A percentile compares a stretch with the other conserved stretches of the same genome.
These are phyloP conservation scores for Belgica antarctica DNA, from an alignment of 2,888 invertebrate genomes.

Conservation along the genomic window DNA sequence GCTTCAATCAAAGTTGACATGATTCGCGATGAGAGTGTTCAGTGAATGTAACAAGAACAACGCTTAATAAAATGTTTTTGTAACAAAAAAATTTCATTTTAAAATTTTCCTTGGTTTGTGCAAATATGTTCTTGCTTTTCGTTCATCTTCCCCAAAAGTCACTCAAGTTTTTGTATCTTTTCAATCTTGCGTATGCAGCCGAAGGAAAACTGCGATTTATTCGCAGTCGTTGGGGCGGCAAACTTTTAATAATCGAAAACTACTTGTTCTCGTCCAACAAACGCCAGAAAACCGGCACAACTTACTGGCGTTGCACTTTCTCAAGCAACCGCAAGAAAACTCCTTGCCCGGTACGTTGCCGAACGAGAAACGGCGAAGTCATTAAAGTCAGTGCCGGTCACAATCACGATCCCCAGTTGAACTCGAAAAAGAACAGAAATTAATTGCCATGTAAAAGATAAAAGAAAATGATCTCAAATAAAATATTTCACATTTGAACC, in stretches of 20 bases:
- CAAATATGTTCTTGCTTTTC: too few relatives aligned
- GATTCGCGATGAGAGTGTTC: not conserved
- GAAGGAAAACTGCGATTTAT: conserved; percentile 46
- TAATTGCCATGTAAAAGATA: not conserved
- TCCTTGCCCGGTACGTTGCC: conserved; percentile 47
- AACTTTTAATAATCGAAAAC: conserved; percentile 46
- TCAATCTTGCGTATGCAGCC: not conserved
- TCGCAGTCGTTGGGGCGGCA: conserved; percentile 48
- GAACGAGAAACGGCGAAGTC: conserved; percentile 46
- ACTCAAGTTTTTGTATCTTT: not conserved
- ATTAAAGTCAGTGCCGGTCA: conserved; percentile 45
- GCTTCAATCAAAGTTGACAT: conserved; percentile 23
- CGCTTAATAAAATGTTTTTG: not conserved
- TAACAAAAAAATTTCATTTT: too few relatives aligned
- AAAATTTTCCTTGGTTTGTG: too few relatives aligned
- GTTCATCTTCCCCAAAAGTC: too few relatives aligned
- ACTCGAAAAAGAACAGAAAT: not conserved
- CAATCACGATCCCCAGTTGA: conserved; percentile 34
- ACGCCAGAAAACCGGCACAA: conserved; percentile 47
- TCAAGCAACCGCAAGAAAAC: conserved; percentile 46
- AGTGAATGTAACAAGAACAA: not conserved
- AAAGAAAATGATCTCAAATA: not conserved
- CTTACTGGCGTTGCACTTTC: conserved; percentile 48
- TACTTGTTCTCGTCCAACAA: conserved; percentile 47
- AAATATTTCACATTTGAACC: not conserved